phyloP scores from a whole-genome alignment of 1,140 invertebrate genomes.

The Notospermus geniculatus region DNA sequence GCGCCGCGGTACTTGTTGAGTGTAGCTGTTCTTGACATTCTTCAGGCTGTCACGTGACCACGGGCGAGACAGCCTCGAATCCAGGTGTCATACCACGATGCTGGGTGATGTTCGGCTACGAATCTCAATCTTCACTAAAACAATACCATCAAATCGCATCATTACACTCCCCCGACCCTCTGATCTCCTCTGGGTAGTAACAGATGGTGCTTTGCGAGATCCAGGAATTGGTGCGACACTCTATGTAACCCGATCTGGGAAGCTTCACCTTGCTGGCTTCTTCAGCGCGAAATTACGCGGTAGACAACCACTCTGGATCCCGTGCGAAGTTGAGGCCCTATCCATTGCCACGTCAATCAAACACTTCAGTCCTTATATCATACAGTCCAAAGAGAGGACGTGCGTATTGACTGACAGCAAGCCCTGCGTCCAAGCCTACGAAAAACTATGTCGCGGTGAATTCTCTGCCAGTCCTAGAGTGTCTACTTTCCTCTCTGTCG shows the following conservation, averaged over 20 bases:
- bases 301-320: slow-evolving; percentile 23
- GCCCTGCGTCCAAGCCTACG: slow-evolving; percentile 28
- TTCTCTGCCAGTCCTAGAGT: too few relatives aligned
- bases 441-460: too few relatives aligned
- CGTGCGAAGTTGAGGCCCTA: slow-evolving; percentile 29
- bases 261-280: slow-evolving; percentile 18
- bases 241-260: slow-evolving; percentile 21
- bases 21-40: too few relatives aligned
- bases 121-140: too few relatives aligned
- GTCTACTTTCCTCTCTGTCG: too few relatives aligned
- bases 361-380: slow-evolving; percentile 26
- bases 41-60: too few relatives aligned
- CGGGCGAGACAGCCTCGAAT: too few relatives aligned
- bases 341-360: slow-evolving; percentile 24
- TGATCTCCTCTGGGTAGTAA: slow-evolving; percentile 14
- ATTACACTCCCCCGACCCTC: background rate
- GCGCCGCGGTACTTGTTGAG: too few relatives aligned
- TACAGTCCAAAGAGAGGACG: slow-evolving; percentile 25
- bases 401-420: too few relatives aligned
- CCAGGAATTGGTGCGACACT: slow-evolving; percentile 23
- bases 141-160: too few relatives aligned
- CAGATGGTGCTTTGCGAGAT: slow-evolving; percentile 18
- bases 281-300: slow-evolving; percentile 23
- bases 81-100: too few relatives aligned
- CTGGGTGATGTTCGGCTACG: too few relatives aligned